These are phyloP conservation scores for Styela plicata DNA, from an alignment of 23 tunicate genomes.

Conservation along the genomic window DNA sequence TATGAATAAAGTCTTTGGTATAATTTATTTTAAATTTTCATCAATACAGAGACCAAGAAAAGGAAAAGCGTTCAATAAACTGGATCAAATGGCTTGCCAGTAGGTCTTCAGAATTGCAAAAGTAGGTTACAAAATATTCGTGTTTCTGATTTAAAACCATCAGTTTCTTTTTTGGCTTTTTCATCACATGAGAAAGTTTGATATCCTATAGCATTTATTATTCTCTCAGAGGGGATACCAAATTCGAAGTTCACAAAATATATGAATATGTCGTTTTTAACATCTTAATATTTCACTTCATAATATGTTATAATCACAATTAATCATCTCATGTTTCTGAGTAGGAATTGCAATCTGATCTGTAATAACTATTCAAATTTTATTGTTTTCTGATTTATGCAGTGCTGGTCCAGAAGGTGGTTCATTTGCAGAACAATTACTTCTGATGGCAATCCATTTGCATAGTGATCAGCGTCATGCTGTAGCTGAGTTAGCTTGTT, in stretches of 20 bases:
- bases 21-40: not conserved
- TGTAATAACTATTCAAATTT: too few species aligned
- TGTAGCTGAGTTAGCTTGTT: constrained; percentile 70
- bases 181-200: too few species aligned
- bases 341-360: too few species aligned
- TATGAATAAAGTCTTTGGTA: not conserved
- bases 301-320: too few species aligned
- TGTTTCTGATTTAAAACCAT: not conserved
- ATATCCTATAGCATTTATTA: too few species aligned
- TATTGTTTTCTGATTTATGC: not conserved
- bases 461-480: constrained; percentile 68
- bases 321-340: too few species aligned
- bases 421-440: constrained; percentile 87
- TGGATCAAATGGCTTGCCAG: constrained; percentile 93
- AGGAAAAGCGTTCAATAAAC: constrained; percentile 57
- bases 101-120: constrained; percentile 72
- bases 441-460: constrained; percentile 80
- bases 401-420: constrained; percentile 61
- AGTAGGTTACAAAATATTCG: not conserved
- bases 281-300: too few species aligned
- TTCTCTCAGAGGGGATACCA: too few species aligned
- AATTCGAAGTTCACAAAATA: too few species aligned
- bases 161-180: not conserved
- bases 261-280: too few species aligned
- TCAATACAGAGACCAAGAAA: constrained; percentile 15